Base-by-base conservation (phyloP, 2,797 vertebrate genomes). In the Notoglanidium macrostoma region DNA sequence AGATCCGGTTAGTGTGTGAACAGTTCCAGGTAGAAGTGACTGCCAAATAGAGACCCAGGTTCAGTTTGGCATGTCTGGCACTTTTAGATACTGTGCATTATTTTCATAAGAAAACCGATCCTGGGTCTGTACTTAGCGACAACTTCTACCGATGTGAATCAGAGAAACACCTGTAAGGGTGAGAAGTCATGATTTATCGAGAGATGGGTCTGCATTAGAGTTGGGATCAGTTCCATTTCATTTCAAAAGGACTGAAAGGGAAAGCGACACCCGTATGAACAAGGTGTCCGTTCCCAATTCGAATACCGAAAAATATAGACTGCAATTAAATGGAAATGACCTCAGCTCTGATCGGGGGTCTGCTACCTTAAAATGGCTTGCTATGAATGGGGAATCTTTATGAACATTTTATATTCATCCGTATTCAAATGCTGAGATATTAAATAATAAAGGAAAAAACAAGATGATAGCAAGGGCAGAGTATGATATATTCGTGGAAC, bases 1-100 rank as follows among this genome's bases (percentile, higher is more conserved):
- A 97, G 93, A 98, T 92, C 92, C 92, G 94, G 96, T 99, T 99
- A 99, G 97, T 97, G 89, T 73, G 86, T 61, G 73, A 74, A 87
- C 17, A 85, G 83, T 70, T 91, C 87, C 84, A 90, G 67, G 40
- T 90, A 26, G 57, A 88, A 83, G 83, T 79, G 44, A 87, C 84
- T 86, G 49, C 85, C 78, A 88, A 92, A 88, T 80, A 72, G 87
- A 90, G 85, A 87, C 85, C 35, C 74, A 89, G 82, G 88, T 73
- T 87, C 88, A 73, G 87, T 65, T 87, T 89, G 83, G 74, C 49
- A 40, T 29, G n/a, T 73, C 17, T 86, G 32, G 40, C 79, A n/a
- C 19, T 63, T 80, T 61, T 21, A 55, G 17, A 67, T 51, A 51
- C 44, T 68, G 67, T 40, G 14, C 61, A 55, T 77, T 63, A 59